Percentiles rank a stretch among this genome's conserved stretches.
These are phyloP conservation scores for Sphaerophoria taeniata DNA, from an alignment of 2,888 invertebrate genomes.

Conservation along the genomic window DNA sequence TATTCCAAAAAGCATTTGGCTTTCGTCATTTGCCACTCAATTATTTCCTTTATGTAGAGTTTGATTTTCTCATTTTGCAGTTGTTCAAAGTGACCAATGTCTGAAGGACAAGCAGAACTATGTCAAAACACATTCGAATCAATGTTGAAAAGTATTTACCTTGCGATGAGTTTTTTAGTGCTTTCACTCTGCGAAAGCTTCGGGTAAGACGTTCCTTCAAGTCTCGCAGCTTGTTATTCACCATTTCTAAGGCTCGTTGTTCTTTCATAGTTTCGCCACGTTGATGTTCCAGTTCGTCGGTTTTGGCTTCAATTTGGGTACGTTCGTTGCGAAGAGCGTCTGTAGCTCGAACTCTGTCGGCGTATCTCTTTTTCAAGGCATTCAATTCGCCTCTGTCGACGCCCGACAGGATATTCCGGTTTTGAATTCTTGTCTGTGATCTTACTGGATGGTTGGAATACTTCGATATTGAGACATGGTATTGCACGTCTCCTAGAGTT, in stretches of 20 bases:
- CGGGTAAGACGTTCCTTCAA: conserved; percentile 63
- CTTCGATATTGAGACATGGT: conserved; percentile 85
- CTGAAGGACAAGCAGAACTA: conserved; percentile 41
- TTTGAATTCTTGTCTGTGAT: conserved; percentile 84
- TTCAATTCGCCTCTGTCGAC: conserved; percentile 84
- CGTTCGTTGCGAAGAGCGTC: conserved; percentile 78
- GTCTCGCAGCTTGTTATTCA: conserved; percentile 73
- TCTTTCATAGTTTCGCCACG: conserved; percentile 77
- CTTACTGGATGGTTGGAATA: conserved; percentile 87
- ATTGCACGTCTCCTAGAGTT: conserved; percentile 85
- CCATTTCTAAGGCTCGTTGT: conserved; percentile 78
- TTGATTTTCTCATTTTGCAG: conserved; percentile 74
- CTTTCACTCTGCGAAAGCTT: conserved; percentile 65
- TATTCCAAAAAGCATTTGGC: conserved; percentile 77
- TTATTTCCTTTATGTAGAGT: conserved; percentile 77
- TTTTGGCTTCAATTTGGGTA: conserved; percentile 75
- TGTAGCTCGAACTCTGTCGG: conserved; percentile 73
- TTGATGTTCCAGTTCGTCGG: conserved; percentile 78
- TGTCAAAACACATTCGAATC: not conserved
- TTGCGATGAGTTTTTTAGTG: conserved; percentile 54
- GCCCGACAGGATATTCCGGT: conserved; percentile 85
- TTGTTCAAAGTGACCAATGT: conserved; percentile 79
- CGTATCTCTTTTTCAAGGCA: conserved; percentile 75
- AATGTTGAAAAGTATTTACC: conserved; percentile 13
- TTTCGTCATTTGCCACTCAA: conserved; percentile 78